Conservation (phyloP, 30 jellyfish, hydroid and myxozoan genomes). For the Catostylus mosaicus region DNA sequence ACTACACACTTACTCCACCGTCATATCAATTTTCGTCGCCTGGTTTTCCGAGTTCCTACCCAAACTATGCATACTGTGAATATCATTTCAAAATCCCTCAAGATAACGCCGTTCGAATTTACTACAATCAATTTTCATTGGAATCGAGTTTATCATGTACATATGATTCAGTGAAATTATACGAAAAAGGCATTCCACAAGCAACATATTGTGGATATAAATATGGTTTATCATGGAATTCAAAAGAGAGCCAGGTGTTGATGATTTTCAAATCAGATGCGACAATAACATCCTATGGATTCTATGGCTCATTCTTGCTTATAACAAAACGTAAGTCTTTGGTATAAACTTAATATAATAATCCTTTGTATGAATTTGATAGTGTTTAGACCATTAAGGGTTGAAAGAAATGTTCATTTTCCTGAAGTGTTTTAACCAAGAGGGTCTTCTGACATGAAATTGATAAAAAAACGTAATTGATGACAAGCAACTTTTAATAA, state of each 20-base stretch:
- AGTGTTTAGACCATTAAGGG: too few species aligned
- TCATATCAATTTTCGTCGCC: neutral
- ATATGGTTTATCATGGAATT: neutral
- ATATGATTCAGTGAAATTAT: neutral
- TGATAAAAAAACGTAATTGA: too few species aligned
- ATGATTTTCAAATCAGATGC: neutral
- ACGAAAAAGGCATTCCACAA: neutral
- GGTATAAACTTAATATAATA: too few species aligned
- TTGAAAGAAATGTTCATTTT: too few species aligned
- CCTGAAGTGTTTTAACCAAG: too few species aligned
- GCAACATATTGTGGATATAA: neutral
- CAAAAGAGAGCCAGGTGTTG: neutral
- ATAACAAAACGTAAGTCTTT: too few species aligned
- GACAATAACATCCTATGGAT: neutral
- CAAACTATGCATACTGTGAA: neutral
- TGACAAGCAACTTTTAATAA: too few species aligned
- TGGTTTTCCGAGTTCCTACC: neutral
- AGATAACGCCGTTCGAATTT: neutral
- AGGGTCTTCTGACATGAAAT: too few species aligned
- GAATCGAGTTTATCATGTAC: neutral
- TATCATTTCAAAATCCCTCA: neutral
- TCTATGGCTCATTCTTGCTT: too few species aligned
- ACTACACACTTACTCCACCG: constrained; percentile 5
- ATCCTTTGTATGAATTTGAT: too few species aligned
- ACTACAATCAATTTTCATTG: neutral